These are phyloP conservation scores for Gnathonemus echidnorhynchus DNA, from an alignment of 2,113 vertebrate species.

Conservation along the genomic window DNA sequence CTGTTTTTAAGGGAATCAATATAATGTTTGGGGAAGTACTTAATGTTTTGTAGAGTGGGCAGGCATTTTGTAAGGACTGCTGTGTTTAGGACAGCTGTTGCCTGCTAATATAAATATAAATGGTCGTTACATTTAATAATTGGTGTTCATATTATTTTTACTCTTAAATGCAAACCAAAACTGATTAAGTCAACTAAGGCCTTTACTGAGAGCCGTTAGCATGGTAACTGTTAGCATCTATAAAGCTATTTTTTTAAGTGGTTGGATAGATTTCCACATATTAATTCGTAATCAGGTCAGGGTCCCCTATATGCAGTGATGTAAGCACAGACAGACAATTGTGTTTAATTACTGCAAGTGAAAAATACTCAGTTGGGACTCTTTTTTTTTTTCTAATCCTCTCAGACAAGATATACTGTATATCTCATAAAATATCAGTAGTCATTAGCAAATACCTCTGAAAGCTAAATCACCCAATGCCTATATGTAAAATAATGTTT, in stretches of 20 bases:
- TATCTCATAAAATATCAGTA: background rate
- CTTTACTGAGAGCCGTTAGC: background rate
- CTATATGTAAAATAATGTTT: background rate
- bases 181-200: background rate
- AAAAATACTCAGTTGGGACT: background rate
- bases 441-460: background rate
- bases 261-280: background rate
- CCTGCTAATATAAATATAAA: background rate
- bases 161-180: background rate
- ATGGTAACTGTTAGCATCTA: background rate
- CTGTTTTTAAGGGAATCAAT: background rate
- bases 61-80: background rate
- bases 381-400: background rate
- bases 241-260: background rate
- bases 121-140: background rate
- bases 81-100: background rate
- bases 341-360: background rate
- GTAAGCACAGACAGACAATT: background rate
- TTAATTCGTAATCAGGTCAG: background rate
- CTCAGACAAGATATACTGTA: background rate
- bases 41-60: background rate
- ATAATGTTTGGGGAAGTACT: background rate
- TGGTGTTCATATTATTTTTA: background rate
- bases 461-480: background rate
- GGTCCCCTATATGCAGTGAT: background rate